phyloP scores from a whole-genome alignment of 2,113 vertebrate species.

The Chloropsis hardwickii region DNA sequence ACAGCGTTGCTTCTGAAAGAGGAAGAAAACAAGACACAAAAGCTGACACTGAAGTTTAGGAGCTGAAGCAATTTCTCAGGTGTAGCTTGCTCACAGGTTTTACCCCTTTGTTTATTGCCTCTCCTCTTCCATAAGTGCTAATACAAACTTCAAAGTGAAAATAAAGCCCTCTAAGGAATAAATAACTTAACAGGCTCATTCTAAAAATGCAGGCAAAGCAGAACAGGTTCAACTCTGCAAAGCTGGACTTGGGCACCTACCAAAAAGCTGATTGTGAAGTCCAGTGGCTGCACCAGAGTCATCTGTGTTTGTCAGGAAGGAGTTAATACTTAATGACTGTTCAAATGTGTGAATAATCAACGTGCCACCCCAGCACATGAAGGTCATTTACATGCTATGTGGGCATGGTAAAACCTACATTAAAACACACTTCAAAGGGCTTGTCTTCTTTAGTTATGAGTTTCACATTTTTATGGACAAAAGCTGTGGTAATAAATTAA shows the following conservation, averaged over 20 bases:
- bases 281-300: background rate
- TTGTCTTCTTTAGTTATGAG: background rate
- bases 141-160: slow-evolving; percentile 8
- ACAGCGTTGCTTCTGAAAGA: background rate
- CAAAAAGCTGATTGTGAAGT: background rate
- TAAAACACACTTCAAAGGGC: slow-evolving; percentile 14
- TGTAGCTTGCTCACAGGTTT: background rate
- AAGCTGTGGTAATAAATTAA: background rate
- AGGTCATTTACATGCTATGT: background rate
- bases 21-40: background rate
- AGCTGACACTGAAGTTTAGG: background rate
- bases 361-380: background rate
- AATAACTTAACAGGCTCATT: background rate
- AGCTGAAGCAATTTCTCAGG: background rate
- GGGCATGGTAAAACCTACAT: background rate
- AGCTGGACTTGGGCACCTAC: background rate
- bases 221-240: background rate
- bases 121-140: background rate
- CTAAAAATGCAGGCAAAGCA: background rate
- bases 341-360: background rate
- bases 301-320: background rate
- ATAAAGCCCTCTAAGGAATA: background rate
- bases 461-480: background rate
- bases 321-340: background rate
- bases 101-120: background rate